These are phyloP conservation scores for roundworm (Caenorhabditis elegans) DNA, from an alignment of 1,140 invertebrate species.

Conservation along the genomic window DNA sequence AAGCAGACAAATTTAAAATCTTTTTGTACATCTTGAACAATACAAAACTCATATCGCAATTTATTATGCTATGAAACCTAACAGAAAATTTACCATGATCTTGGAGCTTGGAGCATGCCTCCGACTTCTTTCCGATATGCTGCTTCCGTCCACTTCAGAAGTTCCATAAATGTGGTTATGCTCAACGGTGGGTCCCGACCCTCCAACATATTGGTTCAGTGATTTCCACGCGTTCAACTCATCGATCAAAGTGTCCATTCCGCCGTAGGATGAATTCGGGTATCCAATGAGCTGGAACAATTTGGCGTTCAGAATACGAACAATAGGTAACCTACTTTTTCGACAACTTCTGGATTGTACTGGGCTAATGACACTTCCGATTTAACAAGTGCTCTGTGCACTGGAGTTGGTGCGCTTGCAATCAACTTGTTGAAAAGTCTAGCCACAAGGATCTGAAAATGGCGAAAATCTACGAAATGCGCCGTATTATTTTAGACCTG, in stretches of 20 bases:
- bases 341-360: constrained; percentile 49
- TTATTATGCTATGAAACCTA: neutral
- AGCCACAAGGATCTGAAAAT: constrained; percentile 48
- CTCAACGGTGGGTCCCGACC: neutral
- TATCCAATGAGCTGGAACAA: constrained; percentile 39
- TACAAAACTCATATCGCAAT: no score
- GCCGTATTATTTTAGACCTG: constrained; percentile 28
- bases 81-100: neutral
- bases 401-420: constrained; percentile 39
- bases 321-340: constrained; percentile 42
- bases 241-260: constrained; percentile 44
- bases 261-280: constrained; percentile 34
- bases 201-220: neutral
- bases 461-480: neutral
- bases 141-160: constrained; percentile 18
- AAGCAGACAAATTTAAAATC: no score
- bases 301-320: neutral
- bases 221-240: constrained; percentile 48
- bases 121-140: neutral
- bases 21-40: no score
- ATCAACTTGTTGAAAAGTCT: constrained; percentile 52
- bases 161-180: constrained; percentile 9
- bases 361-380: constrained; percentile 47
- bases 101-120: neutral
- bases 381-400: constrained; percentile 44